Base-by-base conservation (phyloP, 1,140 invertebrate genomes). In the Drosophila mojavensis region DNA sequence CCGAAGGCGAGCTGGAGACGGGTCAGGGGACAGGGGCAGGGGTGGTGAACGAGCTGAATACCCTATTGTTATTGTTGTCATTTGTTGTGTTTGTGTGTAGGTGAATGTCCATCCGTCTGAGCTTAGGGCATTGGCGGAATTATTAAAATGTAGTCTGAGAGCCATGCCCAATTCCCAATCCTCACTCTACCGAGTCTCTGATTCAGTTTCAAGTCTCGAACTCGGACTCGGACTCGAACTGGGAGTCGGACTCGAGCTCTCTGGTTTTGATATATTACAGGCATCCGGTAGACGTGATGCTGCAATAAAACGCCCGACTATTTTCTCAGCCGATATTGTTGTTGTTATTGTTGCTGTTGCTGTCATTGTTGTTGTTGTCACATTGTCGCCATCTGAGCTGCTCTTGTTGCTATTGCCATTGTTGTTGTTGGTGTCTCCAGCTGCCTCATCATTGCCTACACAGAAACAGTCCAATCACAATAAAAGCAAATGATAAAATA, bases 201-300 rank as follows among this genome's bases (percentile, higher is more conserved):
- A 47, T 48, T 17, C 45, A 33, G 45, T 51, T 59, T 28, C 79
- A 78, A 62, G 64, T 39, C 53, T 51, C 58, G 51, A 30, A 55
- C 41, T 39, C 33, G 10, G 28, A 4, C 30, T 48, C 30, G 58
- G 39, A 63, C 41, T 41, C 24, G 10, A 28, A 2, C 30, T 48
- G n/a, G 28, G 41, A 60, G 69, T 68, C 70, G 51, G 33, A 63
- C 41, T 30, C 26, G 10, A 28, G 7, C 30, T 48, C 30, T 54
- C 15, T 20, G 13, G 47, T 39, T 83, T 86, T 89, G 84, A 89
- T 90, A 89, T 89, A 89, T 89, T 89, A 84, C 81, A 90, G 81
- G 85, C 84, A 89, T 89, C 85, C 84, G 84, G 85, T 90, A 74
- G 84, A 89, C 84, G 78, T 89, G 85, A 89, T 84, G 84, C 85